Evolutionary conservation across 2,888 invertebrate genomes (phyloP).

Genomic region (Atethmia centrago): DNA sequence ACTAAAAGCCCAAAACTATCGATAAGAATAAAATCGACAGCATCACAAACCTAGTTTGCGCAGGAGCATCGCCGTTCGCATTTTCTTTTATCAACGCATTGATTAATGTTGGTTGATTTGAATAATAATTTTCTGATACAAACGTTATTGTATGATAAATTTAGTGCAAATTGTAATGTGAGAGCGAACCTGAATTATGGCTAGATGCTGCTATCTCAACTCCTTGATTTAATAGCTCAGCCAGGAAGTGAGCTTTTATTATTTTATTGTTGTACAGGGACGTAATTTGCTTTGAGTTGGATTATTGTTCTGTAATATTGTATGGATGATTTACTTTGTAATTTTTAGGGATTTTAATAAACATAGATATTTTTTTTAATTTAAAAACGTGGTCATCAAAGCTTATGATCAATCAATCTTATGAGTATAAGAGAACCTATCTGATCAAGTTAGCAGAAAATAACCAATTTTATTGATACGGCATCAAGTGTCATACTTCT

Average conservation of each 20-base stretch:
- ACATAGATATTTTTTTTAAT: neutral
- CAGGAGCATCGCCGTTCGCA: conserved; percentile 85
- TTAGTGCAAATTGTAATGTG: conserved; percentile 90
- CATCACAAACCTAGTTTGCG: conserved; percentile 74
- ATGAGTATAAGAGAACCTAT: neutral
- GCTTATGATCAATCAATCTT: neutral
- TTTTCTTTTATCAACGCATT: conserved; percentile 90
- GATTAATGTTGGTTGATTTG: conserved; percentile 90
- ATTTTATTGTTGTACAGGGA: conserved; percentile 53
- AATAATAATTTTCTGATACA: conserved; percentile 90
- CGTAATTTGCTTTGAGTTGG: conserved; percentile 42
- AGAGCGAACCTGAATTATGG: conserved; percentile 72
- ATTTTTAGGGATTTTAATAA: neutral
- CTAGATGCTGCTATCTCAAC: conserved; percentile 63
- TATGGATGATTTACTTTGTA: neutral
- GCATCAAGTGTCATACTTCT: neutral
- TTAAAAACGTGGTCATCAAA: neutral
- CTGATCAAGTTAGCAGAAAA: neutral
- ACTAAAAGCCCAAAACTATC: conserved; percentile 14
- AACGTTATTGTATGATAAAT: conserved; percentile 91
- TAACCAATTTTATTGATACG: neutral
- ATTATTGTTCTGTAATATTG: conserved; percentile 28
- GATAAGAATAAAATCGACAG: conserved; percentile 43
- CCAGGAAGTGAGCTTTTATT: conserved; percentile 62
- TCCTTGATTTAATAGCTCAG: conserved; percentile 64